These are phyloP conservation scores for Nowickia ferox DNA, from an alignment of 2,888 invertebrate species.

Conservation along the genomic window DNA sequence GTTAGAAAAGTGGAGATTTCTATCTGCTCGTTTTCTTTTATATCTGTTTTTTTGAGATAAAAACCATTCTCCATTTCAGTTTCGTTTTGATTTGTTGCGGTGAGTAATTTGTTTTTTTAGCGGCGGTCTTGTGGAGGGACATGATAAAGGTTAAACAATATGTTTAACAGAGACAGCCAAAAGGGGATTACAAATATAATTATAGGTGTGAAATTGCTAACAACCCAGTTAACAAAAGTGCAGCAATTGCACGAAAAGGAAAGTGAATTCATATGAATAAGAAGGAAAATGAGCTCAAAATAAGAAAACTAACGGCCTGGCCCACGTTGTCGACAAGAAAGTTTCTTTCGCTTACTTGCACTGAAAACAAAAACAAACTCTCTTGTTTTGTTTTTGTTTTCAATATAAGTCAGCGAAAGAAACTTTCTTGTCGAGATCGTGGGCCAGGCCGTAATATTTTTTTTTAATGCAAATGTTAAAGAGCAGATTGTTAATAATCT, in stretches of 20 bases:
- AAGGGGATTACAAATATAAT: conserved; percentile 31
- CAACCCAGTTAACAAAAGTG: conserved; percentile 43
- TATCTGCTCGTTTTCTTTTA: conserved; percentile 47
- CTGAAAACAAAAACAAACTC: too few species aligned
- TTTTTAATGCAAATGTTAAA: too few species aligned
- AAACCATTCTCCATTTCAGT: conserved; percentile 24
- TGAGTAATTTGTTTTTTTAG: conserved; percentile 44
- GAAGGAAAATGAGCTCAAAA: background rate
- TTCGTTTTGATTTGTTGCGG: conserved; percentile 64
- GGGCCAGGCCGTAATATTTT: too few species aligned
- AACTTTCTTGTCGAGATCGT: too few species aligned
- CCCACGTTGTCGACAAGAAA: too few species aligned
- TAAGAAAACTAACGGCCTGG: too few species aligned
- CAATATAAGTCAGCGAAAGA: too few species aligned
- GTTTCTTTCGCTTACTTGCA: too few species aligned
- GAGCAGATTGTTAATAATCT: too few species aligned
- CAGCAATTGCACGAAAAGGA: background rate
- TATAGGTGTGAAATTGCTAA: conserved; percentile 37
- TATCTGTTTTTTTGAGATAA: conserved; percentile 60
- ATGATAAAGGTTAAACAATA: conserved; percentile 34
- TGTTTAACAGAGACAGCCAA: background rate
- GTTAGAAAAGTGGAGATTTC: conserved; percentile 30
- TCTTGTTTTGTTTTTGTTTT: too few species aligned
- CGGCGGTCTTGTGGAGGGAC: conserved; percentile 23
- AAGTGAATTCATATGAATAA: background rate